Conservation (phyloP, 1,140 invertebrate species). For the Drosophila santomea region DNA sequence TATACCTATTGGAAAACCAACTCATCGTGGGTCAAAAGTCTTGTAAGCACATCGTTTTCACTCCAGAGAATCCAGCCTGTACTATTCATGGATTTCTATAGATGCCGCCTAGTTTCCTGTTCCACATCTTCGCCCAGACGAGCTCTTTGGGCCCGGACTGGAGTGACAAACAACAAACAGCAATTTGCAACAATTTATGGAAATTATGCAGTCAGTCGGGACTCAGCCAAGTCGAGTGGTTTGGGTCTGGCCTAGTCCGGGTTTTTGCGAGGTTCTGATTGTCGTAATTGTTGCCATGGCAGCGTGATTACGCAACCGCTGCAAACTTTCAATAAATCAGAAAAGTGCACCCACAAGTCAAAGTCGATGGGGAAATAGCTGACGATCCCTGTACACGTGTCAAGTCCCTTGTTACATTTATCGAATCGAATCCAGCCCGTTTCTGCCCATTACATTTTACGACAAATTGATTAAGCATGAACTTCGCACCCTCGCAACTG, state of each 20-base stretch:
- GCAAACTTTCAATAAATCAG: constrained; percentile 40
- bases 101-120: constrained; percentile 18
- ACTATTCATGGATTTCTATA: constrained; percentile 2
- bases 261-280: constrained; percentile 39
- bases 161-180: constrained; percentile 50
- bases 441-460: constrained; percentile 79
- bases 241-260: constrained; percentile 14
- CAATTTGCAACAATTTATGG: constrained; percentile 80
- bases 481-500: constrained; percentile 67
- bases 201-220: constrained; percentile 62
- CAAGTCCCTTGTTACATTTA: constrained; percentile 63
- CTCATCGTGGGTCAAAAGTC: constrained; percentile 12
- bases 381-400: constrained; percentile 61
- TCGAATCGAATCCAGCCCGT: constrained; percentile 50
- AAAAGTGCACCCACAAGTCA: constrained; percentile 52
- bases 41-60: constrained; percentile 2
- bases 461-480: constrained; percentile 84
- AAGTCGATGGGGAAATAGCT: constrained; percentile 18
- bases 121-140: constrained; percentile 16
- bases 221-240: constrained; percentile 21
- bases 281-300: constrained; percentile 69
- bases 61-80: constrained; percentile 6
- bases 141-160: background rate
- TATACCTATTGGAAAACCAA: background rate
- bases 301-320: constrained; percentile 70